Conservation (phyloP, 2,888 invertebrate species). For the Entomobrya multifasciata region DNA sequence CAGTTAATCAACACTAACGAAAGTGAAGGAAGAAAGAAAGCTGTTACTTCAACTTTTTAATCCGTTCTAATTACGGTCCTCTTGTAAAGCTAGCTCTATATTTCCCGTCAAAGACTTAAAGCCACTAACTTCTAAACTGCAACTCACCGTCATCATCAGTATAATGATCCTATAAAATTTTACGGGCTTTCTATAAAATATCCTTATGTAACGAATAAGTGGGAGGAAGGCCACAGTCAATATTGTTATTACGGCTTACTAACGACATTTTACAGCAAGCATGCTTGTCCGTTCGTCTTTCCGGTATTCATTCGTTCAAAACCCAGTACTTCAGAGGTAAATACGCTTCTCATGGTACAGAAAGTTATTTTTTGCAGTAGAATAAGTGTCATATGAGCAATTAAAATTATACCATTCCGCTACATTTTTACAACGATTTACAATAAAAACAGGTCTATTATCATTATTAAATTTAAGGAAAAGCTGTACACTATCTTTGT, state of each 20-base stretch:
- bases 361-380: too few relatives aligned
- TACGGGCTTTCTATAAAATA: not conserved
- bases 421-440: not conserved
- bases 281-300: too few relatives aligned
- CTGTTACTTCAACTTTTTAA: conserved; percentile 35
- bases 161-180: not conserved
- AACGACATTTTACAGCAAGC: too few relatives aligned
- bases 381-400: too few relatives aligned
- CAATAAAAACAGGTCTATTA: not conserved
- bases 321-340: too few relatives aligned
- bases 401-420: too few relatives aligned
- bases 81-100: conserved; percentile 16
- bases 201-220: too few relatives aligned
- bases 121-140: not conserved
- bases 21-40: not conserved
- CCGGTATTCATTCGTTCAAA: too few relatives aligned
- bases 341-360: too few relatives aligned
- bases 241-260: not conserved
- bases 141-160: conserved; percentile 3
- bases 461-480: conserved; percentile 33
- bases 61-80: conserved; percentile 37
- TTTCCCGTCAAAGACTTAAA: not conserved
- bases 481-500: not conserved
- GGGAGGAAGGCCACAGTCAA: too few relatives aligned
- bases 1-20: conserved; percentile 39